Base-by-base conservation (phyloP, 1,140 invertebrate species). In the Nephotettix cincticeps region DNA sequence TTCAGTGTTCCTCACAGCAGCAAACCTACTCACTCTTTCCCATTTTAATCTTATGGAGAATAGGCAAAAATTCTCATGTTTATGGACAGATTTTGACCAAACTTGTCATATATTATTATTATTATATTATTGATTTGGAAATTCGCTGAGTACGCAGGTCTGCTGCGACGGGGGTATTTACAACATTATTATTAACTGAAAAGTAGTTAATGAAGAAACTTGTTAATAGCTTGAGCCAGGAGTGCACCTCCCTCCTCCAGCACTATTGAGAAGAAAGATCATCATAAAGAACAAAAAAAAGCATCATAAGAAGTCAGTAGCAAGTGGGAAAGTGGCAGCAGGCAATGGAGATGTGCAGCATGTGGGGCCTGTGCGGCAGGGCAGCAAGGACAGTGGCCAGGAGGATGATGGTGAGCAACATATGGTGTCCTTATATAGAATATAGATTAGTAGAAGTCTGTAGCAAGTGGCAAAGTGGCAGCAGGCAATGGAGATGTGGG, bases 231-330 rank as follows among this genome's bases (percentile, higher is more conserved):
- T 93, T 74, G 89, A 91, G 77, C 83, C 85, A 76, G 94, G 93
- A 78, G 83, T 89, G 72, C 87, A 92, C 58, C 82, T 99, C 68
- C 97, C 97, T 19, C 93, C 95, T 27, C 96, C 97, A 0, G 88
- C 89, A 6, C 77, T 90, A 51, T 79, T 99, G 27, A 93, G 90
- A 76, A 86, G 93, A 69, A 98, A 97, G 83, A 98, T 99, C 71
- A 94, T 99, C 67, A 96, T 99, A 70, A 99, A 99, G 82, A 99
- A 99, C 79, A 99, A 99, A 82, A 99, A 99, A 83, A 97, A 97
- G 80, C 94, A 97, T 80, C 90, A 92, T 77, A 92, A 93, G 76
- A 76, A 74, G 77, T 75, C 65, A 76, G 72, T 76, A 36, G 73
- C 74, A 30, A 47, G 78, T 67, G 74, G 78, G 69, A 75, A 73